A percentile compares a stretch with the other conserved stretches of the same genome.
These are phyloP conservation scores for Atta texana DNA, from an alignment of 1,140 invertebrate species.

Conservation along the genomic window DNA sequence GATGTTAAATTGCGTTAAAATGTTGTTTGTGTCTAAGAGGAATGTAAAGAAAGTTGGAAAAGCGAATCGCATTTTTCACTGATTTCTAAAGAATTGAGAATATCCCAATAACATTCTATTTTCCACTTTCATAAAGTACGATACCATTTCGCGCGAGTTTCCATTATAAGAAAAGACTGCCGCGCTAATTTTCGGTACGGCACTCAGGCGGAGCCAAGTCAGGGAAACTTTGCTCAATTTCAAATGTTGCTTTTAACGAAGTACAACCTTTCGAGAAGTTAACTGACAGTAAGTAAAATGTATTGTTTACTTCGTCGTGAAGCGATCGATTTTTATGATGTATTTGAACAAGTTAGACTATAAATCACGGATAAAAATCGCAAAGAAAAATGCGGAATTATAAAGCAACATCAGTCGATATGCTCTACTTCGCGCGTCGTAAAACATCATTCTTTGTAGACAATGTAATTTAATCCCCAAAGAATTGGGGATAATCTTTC, in stretches of 20 bases:
- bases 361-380: constrained; percentile 33
- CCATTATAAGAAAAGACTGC: constrained; percentile 48
- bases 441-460: constrained; percentile 20
- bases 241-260: constrained; percentile 63
- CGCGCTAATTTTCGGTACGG: constrained; percentile 48
- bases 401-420: background rate
- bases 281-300: constrained; percentile 61
- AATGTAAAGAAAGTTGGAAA: background rate
- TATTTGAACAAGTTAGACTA: constrained; percentile 26
- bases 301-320: constrained; percentile 44
- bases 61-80: constrained; percentile 25
- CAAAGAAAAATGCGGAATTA: background rate
- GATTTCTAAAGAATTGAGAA: constrained; percentile 18
- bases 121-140: constrained; percentile 36
- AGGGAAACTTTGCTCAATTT: constrained; percentile 55
- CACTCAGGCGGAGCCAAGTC: constrained; percentile 43
- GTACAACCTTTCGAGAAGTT: constrained; percentile 30
- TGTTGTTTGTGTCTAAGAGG: background rate
- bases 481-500: constrained; percentile 21
- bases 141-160: constrained; percentile 15
- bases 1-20: constrained; percentile 15
- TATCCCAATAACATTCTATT: constrained; percentile 37
- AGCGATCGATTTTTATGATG: constrained; percentile 40
- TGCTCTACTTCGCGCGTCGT: constrained; percentile 12
- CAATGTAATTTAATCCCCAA: constrained; percentile 17